Conservation (phyloP, 1,140 invertebrate species). For the Microplitis mediator region DNA sequence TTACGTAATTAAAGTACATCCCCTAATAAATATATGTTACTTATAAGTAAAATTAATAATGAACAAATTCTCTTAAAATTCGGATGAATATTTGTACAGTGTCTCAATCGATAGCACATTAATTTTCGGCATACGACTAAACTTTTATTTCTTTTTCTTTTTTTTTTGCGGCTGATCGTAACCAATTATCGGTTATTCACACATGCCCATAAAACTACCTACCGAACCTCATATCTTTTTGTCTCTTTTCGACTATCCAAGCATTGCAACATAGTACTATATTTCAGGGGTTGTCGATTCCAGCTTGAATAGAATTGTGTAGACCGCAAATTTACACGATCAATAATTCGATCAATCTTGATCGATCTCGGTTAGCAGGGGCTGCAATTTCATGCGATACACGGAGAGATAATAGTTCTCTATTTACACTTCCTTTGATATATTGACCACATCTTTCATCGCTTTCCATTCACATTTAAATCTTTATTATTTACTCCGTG, state of each 20-base stretch:
- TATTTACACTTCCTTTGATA: not conserved
- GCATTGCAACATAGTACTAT: not conserved
- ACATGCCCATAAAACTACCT: not conserved
- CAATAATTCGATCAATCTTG: constrained; percentile 22
- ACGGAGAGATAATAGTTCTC: constrained; percentile 11
- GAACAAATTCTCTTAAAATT: too few species aligned
- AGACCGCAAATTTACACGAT: constrained; percentile 1
- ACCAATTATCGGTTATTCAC: constrained; percentile 17
- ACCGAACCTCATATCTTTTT: not conserved
- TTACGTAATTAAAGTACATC: too few species aligned
- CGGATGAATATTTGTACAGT: too few species aligned
- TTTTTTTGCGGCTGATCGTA: not conserved
- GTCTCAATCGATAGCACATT: not conserved
- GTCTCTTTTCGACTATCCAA: not conserved
- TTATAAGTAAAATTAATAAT: too few species aligned
- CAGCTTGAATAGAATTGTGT: not conserved
- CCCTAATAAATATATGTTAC: too few species aligned
- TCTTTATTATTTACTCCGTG: not conserved
- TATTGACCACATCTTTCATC: constrained; percentile 5
- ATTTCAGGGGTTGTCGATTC: not conserved
- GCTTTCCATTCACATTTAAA: not conserved
- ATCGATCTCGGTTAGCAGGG: constrained; percentile 5
- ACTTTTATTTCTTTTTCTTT: constrained; percentile 15
- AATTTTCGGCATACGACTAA: constrained; percentile 8
- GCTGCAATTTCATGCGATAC: not conserved